A percentile compares a stretch with the other conserved stretches of the same genome.
phyloP scores from a whole-genome alignment of 1,140 invertebrate species.

The Maconellicoccus hirsutus region DNA sequence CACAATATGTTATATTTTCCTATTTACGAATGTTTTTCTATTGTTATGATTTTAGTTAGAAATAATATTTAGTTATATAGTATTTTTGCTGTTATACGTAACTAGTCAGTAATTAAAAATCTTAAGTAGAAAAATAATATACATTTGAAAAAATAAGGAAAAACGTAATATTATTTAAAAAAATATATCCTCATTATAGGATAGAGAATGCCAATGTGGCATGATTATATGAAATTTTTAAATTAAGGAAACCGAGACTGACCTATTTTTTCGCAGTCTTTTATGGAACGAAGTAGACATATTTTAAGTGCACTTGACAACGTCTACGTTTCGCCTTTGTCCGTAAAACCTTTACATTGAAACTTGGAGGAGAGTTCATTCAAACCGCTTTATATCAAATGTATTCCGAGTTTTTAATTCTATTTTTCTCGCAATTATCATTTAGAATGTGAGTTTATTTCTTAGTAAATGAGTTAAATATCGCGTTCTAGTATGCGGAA shows the following conservation, averaged over 20 bases:
- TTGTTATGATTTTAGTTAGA: neutral
- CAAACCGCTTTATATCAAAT: neutral
- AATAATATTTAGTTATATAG: neutral
- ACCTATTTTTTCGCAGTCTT: neutral
- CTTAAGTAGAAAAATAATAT: neutral
- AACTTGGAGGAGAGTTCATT: neutral
- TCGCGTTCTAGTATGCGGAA: no score
- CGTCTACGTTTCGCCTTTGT: slow-evolving; percentile 5
- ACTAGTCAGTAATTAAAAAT: neutral
- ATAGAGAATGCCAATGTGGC: neutral
- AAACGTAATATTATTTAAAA: neutral
- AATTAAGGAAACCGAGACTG: neutral
- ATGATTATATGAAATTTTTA: neutral
- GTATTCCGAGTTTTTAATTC: neutral
- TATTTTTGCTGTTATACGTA: neutral
- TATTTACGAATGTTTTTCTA: neutral
- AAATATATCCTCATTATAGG: neutral
- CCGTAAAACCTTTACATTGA: neutral
- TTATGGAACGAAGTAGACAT: slow-evolving; percentile 10
- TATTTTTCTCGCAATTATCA: slow-evolving; percentile 5
- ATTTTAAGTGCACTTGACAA: slow-evolving; percentile 18
- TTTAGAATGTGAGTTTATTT: neutral
- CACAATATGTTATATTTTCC: neutral
- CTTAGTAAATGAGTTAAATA: neutral
- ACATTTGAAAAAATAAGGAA: neutral